Conservation (phyloP, 2,797 vertebrate genomes). For the Sardinella longiceps region DNA sequence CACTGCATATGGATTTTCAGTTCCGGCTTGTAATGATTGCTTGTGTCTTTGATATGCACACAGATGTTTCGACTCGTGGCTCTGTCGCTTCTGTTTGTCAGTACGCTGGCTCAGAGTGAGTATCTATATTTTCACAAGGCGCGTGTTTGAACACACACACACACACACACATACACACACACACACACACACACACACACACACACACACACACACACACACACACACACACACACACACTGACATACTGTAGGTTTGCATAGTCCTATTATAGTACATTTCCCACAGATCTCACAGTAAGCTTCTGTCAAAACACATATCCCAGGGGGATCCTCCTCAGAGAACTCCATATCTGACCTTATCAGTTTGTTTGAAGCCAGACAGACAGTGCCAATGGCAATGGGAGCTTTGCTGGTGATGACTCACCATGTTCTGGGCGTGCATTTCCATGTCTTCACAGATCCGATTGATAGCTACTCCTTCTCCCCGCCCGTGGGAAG, state of each 20-base stretch:
- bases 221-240: background rate
- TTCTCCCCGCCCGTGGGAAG: conserved; percentile 16
- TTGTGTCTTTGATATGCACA: background rate
- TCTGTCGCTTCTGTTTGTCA: conserved; percentile 6
- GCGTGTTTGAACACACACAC: background rate
- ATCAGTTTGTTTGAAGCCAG: background rate
- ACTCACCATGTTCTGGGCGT: background rate
- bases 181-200: background rate
- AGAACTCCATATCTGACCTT: background rate
- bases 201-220: background rate
- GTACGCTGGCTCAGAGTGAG: conserved; percentile 25
- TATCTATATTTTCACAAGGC: background rate
- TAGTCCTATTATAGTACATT: background rate
- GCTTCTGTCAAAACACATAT: background rate
- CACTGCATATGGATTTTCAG: background rate
- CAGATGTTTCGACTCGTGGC: background rate
- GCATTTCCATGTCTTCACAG: background rate
- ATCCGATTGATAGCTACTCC: background rate
- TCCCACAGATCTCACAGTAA: background rate
- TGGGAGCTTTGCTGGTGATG: background rate
- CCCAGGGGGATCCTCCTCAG: background rate
- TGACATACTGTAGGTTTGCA: background rate
- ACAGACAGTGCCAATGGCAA: background rate
- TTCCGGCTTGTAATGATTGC: background rate
- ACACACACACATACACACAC: background rate